Base-by-base conservation (phyloP, 1,140 invertebrate species). In the Drosophila carrolli region DNA sequence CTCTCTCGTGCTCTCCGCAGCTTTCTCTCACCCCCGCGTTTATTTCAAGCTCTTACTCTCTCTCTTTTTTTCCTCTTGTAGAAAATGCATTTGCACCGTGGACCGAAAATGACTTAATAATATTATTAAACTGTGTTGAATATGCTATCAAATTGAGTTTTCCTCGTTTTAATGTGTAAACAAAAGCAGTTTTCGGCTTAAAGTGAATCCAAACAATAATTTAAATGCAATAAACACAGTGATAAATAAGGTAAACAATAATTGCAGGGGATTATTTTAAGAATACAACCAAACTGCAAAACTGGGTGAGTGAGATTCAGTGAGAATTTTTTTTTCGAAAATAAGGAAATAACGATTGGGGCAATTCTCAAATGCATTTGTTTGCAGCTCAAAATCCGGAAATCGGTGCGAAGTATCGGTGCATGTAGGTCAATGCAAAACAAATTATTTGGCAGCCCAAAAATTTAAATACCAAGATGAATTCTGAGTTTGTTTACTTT, bases 1-100 rank as follows among this genome's bases (percentile, higher is more conserved):
- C 44, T 48, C 35, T 54, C 46, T 56, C 50, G 55, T 46, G n/a
- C 41, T 41, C 14, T 47, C 48, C 43, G 16, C 67, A 37, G 56
- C 76, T 79, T 67, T 27, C 65, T 60, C 50, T 48, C 19, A 60
- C 55, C 58, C 56, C 19, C 60, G 27, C 27, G 29, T 16, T 27
- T 19, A 40, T 13, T 53, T 7, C n/a, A 27, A 23, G 5, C 27
- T 32, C 4, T 10, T 14, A 23, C 32, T 10, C 9, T 54, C 19
- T 43, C 47, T 68, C 56, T 73, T 35, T 48, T 16, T 16, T 23
- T 37, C 44, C 3, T 51, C 2, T 44, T 38, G 44, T 53, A 54
- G 51, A 63, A 72, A 78, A 58, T 85, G 76, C 78, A 74, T 53
- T 70, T 55, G 78, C 72, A 85, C 86, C 58, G 75, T 90, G 81